Conservation (phyloP, 2,888 invertebrate species). For the Rhorus exstirpatorius region DNA sequence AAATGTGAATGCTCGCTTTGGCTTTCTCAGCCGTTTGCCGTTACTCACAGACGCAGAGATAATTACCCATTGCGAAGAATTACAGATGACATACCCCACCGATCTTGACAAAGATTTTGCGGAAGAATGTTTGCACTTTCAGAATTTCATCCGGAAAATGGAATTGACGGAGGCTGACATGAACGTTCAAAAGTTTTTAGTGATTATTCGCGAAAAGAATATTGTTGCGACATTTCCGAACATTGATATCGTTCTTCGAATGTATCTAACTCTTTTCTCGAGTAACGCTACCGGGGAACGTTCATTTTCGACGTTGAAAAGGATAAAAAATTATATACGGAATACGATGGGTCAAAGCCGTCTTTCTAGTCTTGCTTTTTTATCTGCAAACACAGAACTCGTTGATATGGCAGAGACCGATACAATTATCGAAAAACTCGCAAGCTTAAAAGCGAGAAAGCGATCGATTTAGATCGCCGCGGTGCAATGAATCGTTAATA, state of each 20-base stretch:
- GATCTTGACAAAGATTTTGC: conserved; percentile 33
- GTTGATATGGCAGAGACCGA: conserved; percentile 27
- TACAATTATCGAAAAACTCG: conserved; percentile 42
- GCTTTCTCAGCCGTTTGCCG: conserved; percentile 37
- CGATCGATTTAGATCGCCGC: conserved; percentile 9
- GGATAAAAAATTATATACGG: conserved; percentile 54
- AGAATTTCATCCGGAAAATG: conserved; percentile 48
- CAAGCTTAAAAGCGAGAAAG: conserved; percentile 45
- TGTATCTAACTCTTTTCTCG: conserved; percentile 36
- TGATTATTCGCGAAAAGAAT: conserved; percentile 58
- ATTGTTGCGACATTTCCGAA: conserved; percentile 58
- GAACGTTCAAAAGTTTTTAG: conserved; percentile 20
- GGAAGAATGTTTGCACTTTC: conserved; percentile 47
- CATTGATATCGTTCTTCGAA: conserved; percentile 56
- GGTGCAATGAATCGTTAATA: no score
- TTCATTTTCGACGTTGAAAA: no score
- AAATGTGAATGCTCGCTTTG: conserved; percentile 35
- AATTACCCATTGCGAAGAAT: conserved; percentile 20
- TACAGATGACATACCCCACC: conserved; percentile 31
- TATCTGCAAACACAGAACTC: neutral
- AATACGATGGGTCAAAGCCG: no score
- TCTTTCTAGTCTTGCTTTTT: no score
- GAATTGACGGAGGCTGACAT: conserved; percentile 34
- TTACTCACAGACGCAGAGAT: conserved; percentile 41
- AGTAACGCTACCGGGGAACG: conserved; percentile 49